Evolutionary conservation across 2,113 vertebrate species (phyloP), one percentile per base, ranked within the genome.

Genomic region (Microcebus lehilahytsara): DNA sequence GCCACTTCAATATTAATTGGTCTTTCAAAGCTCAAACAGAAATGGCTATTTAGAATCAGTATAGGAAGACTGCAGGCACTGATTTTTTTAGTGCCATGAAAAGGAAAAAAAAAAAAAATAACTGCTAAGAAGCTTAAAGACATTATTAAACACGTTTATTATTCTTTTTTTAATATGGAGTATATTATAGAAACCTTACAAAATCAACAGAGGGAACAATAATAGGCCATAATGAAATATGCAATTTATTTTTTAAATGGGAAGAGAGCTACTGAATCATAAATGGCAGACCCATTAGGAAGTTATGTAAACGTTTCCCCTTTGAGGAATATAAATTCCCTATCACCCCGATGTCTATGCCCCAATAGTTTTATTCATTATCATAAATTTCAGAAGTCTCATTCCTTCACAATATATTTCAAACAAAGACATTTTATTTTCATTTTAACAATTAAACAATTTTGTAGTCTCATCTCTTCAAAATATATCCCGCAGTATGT

Each of bases 81-180:
- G 69, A 89, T 75, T 64, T 91, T 97, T 85, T 85, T 87, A 72
- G 49, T 80, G 46, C 46, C 23, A 91, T 66, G 42, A 83, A 96
- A 95, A 91, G 62, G 32, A n/a, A n/a, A n/a, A n/a, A 22, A 22
- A 53, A 25, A 49, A 58, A 37, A 77, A 74, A 81, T 42, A 56
- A 93, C 30, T 91, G 2, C 53, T 93, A 69, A 96, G 71, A 96
- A 34, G 62, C 92, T 96, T 96, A 74, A 85, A 75, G 71, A 96
- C 40, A 96, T 95, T 98, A 97, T 98, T 97, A 97, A 97, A 93
- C 72, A 79, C 89, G n/a, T 96, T 97, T 96, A 88, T 98, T 97
- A 72, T 95, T 91, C 27, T 84, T 89, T 88, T 96, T 96, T 95
- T 56, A 97, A 97, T 91, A 96, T 74, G 69, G 32, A 77, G 42